Conservation (phyloP, 2,113 vertebrate species). For the Thryonomys swinderianus region DNA sequence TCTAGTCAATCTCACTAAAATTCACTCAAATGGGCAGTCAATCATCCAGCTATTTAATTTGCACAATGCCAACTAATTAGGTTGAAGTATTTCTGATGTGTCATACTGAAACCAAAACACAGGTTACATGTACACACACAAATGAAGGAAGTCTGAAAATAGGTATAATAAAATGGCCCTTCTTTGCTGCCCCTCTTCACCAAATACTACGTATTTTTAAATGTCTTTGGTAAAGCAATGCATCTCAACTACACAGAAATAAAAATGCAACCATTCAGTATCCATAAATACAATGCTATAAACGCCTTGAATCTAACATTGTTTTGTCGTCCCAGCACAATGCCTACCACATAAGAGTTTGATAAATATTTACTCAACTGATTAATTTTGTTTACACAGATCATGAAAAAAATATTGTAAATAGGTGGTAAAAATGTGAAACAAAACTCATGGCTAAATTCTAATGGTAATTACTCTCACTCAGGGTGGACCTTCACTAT, state of each 20-base stretch:
- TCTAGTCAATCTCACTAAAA: slow-evolving; percentile 50
- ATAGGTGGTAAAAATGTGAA: not conserved
- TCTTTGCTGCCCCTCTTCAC: not conserved
- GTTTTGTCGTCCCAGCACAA: not conserved
- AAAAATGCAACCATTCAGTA: not conserved
- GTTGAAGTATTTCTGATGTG: slow-evolving; percentile 18
- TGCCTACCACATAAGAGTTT: not conserved
- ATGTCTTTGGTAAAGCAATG: not conserved
- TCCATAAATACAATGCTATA: not conserved
- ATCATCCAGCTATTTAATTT: slow-evolving; percentile 63
- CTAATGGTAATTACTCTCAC: not conserved
- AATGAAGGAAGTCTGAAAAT: not conserved
- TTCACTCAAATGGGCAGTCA: slow-evolving; percentile 57
- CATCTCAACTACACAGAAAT: not conserved
- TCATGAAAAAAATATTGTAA: not conserved
- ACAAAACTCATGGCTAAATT: not conserved
- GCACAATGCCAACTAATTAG: slow-evolving; percentile 57
- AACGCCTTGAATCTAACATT: slow-evolving; percentile 31
- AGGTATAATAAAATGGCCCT: not conserved
- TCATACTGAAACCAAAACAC: slow-evolving; percentile 20
- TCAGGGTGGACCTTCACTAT: not conserved
- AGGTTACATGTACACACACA: not conserved
- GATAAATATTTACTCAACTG: slow-evolving; percentile 30
- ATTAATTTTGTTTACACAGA: not conserved
- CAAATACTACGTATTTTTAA: slow-evolving; percentile 25